Base-by-base conservation (phyloP, 2,888 invertebrate species). In the Dicycla oo region DNA sequence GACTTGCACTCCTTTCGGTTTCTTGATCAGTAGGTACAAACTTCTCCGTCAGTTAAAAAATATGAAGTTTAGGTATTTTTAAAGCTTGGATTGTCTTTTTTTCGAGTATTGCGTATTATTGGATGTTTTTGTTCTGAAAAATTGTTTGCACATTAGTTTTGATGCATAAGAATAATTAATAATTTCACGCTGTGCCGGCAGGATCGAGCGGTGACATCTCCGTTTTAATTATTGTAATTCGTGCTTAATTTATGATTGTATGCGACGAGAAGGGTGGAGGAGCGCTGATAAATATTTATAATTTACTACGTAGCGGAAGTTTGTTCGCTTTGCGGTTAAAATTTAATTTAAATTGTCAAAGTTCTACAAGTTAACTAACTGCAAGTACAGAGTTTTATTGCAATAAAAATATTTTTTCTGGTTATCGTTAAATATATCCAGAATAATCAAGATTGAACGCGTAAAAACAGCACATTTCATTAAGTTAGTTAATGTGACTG, bases 41-140 rank as follows among this genome's bases (percentile, higher is more conserved):
- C 30, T 60, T 70, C 76, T 76, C 73, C 77, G 78, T 69, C 72
- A 82, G 65, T 73, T 74, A n/a, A 26, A 74, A 82, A 75, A 75
- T 76, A 78, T 79, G 79, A 82, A 83, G 77, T 86, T 78, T 86
- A n/a, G n/a, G n/a, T n/a, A 78, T 81, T 60, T 81, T 89, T 91
- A 90, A 90, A 90, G 90, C 89, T 91, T 89, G 84, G 83, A 81
- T 88, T 86, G 83, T 80, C 82, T 86, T 87, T 88, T 84, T 86
- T 86, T 88, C 6, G 83, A 84, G 81, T 87, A 87, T 89, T 89
- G 88, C 85, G 86, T 86, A 78, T 86, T 86, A 72, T 86, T 84
- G 58, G 81, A 79, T 87, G 88, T 86, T 89, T 86, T 88, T 87
- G 80, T 89, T 88, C 91, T 91, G 91, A 86, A 91, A 86, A 86